Evolutionary conservation across 2,888 invertebrate species (phyloP).

Genomic region (Andrena dorsata): DNA sequence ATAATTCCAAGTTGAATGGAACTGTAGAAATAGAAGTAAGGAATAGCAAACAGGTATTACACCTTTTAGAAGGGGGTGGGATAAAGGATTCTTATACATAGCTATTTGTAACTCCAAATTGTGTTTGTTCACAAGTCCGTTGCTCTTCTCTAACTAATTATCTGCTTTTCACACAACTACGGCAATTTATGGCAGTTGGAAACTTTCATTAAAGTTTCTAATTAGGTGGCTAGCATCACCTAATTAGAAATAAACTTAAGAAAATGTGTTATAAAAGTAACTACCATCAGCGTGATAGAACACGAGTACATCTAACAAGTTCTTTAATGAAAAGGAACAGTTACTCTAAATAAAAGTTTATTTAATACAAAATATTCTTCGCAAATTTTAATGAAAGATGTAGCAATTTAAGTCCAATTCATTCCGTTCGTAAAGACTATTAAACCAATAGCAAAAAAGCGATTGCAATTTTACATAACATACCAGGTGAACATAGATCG

Average conservation of each 20-base stretch:
- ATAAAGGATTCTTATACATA: slow-evolving; percentile 54
- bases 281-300: slow-evolving; percentile 15
- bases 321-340: slow-evolving; percentile 9
- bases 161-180: slow-evolving; percentile 71
- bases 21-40: not conserved
- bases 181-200: slow-evolving; percentile 70
- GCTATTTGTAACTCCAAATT: slow-evolving; percentile 72
- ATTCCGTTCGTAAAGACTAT: not conserved
- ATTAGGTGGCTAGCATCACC: slow-evolving; percentile 74
- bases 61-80: slow-evolving; percentile 46
- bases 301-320: slow-evolving; percentile 21
- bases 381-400: not conserved
- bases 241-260: slow-evolving; percentile 71
- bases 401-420: too few relatives aligned
- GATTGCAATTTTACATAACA: slow-evolving; percentile 42
- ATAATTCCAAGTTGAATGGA: slow-evolving; percentile 5
- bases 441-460: slow-evolving; percentile 1
- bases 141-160: slow-evolving; percentile 76
- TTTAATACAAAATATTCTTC: not conserved
- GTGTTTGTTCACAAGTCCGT: slow-evolving; percentile 78
- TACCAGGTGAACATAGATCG: slow-evolving; percentile 78
- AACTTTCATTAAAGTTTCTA: slow-evolving; percentile 80
- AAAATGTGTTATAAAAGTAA: slow-evolving; percentile 51
- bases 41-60: slow-evolving; percentile 26
- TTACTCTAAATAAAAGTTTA: not conserved